Evolutionary conservation across 1,140 invertebrate species (phyloP).

Genomic region (Leptinotarsa undecemlineata): DNA sequence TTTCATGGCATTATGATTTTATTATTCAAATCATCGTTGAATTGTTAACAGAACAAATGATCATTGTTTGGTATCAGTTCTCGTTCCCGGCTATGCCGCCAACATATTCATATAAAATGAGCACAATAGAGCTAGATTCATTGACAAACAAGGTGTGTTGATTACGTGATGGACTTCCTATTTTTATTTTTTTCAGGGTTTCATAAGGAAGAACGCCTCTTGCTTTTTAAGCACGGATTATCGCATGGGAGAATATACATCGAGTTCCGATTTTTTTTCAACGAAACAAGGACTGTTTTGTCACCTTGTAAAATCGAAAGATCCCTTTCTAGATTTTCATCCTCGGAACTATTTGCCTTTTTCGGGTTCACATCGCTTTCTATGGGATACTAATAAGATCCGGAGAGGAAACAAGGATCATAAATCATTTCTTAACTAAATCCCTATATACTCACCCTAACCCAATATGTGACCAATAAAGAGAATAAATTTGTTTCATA

Average conservation of each 20-base stretch:
- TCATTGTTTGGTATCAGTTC: background rate
- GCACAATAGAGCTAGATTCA: background rate
- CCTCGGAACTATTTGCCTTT: too few species aligned
- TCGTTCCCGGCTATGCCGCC: background rate
- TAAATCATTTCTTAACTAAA: conserved; percentile 1
- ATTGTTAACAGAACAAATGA: background rate
- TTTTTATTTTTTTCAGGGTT: background rate
- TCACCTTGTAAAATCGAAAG: too few species aligned
- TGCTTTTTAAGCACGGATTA: too few species aligned
- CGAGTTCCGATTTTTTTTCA: too few species aligned
- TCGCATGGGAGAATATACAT: too few species aligned
- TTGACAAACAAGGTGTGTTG: background rate
- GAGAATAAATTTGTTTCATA: conserved; percentile 20
- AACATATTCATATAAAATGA: background rate
- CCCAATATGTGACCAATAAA: conserved; percentile 13
- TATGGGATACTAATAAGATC: background rate
- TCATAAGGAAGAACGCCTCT: too few species aligned
- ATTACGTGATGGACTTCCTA: background rate
- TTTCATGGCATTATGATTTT: too few species aligned
- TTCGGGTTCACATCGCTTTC: background rate
- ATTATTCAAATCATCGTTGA: too few species aligned
- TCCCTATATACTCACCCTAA: background rate
- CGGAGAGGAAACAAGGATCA: background rate
- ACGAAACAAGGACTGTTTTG: too few species aligned
- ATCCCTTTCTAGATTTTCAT: too few species aligned